Evolutionary conservation across 2,797 vertebrate species (phyloP).

Genomic region (Fistularia commersonii): DNA sequence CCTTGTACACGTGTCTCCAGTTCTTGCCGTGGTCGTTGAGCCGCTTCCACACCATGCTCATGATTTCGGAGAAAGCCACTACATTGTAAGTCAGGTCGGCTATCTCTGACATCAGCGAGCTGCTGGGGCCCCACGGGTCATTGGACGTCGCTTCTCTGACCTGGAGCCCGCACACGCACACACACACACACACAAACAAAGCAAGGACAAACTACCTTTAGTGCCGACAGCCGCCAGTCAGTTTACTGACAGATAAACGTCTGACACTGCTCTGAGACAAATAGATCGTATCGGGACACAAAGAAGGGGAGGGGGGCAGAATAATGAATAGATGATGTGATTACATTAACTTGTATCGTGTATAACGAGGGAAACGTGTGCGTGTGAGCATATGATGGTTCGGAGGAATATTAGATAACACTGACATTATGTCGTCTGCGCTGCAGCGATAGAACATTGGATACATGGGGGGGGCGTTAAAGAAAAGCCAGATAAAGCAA

Average conservation of each 20-base stretch:
- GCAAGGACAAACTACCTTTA: constrained; percentile 11
- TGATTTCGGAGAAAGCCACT: constrained; percentile 94
- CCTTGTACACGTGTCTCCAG: constrained; percentile 96
- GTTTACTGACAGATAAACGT: constrained; percentile 6
- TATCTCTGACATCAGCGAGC: constrained; percentile 93
- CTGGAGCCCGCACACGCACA: constrained; percentile 38
- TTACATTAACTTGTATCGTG: constrained; percentile 14
- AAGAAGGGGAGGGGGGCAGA: constrained; percentile 4
- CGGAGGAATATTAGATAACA: constrained; percentile 27
- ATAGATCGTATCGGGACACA: constrained; percentile 14
- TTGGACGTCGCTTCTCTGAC: constrained; percentile 91
- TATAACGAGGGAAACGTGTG: constrained; percentile 7
- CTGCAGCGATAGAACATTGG: constrained; percentile 10
- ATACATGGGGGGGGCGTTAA: constrained; percentile 1
- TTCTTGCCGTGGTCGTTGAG: constrained; percentile 95
- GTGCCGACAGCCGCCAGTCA: not conserved
- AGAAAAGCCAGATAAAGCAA: constrained; percentile 1
- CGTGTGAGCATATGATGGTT: constrained; percentile 3
- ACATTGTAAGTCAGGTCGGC: constrained; percentile 94
- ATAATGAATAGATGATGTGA: constrained; percentile 24
- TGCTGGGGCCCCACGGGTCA: constrained; percentile 93
- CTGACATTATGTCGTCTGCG: constrained; percentile 7
- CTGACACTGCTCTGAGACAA: constrained; percentile 8
- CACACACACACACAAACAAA: too few relatives aligned
- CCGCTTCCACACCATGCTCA: constrained; percentile 96